Conservation (phyloP, 2,797 vertebrate genomes). For the Myotis planiceps region DNA sequence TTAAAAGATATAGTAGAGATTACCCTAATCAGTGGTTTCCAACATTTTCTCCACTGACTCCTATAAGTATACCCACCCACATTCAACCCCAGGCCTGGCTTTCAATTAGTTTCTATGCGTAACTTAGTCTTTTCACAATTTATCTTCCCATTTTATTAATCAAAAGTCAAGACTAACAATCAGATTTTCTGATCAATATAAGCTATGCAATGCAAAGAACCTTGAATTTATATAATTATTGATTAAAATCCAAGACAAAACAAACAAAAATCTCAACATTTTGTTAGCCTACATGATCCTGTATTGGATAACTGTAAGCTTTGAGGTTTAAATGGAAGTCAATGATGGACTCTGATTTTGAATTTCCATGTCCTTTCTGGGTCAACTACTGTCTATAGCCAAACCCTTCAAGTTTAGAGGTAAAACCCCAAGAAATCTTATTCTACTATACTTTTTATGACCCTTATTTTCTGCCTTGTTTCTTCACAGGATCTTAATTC, state of each 20-base stretch:
- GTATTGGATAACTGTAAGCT: neutral
- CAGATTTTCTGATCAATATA: neutral
- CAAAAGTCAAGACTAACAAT: neutral
- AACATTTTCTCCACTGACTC: neutral
- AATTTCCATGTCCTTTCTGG: neutral
- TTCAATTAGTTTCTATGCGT: neutral
- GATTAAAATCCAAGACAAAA: slow-evolving; percentile 7
- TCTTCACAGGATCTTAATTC: slow-evolving; percentile 22
- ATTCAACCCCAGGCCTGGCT: neutral
- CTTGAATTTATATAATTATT: neutral
- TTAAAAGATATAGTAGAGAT: slow-evolving; percentile 19
- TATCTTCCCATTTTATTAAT: neutral
- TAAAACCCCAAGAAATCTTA: neutral
- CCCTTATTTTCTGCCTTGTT: neutral
- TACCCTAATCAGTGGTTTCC: slow-evolving; percentile 21
- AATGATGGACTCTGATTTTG: neutral
- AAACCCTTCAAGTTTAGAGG: neutral
- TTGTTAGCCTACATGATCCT: neutral
- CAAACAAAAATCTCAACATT: neutral
- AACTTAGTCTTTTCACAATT: neutral
- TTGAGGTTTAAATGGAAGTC: neutral
- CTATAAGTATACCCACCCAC: neutral
- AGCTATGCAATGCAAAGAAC: neutral
- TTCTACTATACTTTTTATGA: neutral
- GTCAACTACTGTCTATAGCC: neutral